Conservation (phyloP, 2,797 vertebrate genomes). For the Scolopax rusticola region DNA sequence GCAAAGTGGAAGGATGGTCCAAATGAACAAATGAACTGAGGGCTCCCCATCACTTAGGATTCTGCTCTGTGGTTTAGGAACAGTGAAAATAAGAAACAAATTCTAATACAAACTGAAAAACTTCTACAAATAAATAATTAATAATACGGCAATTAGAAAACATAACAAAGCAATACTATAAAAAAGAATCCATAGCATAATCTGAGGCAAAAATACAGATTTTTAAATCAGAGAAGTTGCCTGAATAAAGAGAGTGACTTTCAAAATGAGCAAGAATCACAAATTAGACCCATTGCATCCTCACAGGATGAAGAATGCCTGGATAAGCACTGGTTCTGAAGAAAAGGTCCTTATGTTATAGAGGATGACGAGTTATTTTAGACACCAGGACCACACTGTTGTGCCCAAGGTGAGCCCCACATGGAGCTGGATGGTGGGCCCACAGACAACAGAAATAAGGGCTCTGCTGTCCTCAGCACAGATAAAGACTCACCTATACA, state of each 20-base stretch:
- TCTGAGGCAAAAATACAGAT: neutral
- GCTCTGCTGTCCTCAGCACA: neutral
- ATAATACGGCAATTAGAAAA: neutral
- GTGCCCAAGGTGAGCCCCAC: neutral
- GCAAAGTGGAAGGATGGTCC: neutral
- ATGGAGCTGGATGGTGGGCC: rapidly evolving
- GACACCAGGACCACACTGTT: rapidly evolving
- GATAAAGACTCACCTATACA: neutral
- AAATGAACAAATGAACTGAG: too few species aligned
- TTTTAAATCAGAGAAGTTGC: neutral
- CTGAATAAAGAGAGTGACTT: neutral
- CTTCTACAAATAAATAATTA: neutral
- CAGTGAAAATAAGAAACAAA: neutral
- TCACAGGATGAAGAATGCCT: neutral
- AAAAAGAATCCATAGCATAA: neutral
- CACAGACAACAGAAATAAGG: neutral
- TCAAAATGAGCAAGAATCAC: neutral
- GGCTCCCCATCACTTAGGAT: neutral
- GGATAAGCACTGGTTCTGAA: neutral
- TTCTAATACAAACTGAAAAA: neutral
- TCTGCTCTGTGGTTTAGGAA: neutral
- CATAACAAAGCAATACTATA: neutral
- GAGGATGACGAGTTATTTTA: neutral
- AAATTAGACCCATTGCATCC: neutral
- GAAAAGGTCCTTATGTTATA: neutral